A percentile compares a stretch with the other conserved stretches of the same genome.
These are phyloP conservation scores for Ardeotis arabs DNA, from an alignment of 2,113 vertebrate species.

Conservation along the genomic window DNA sequence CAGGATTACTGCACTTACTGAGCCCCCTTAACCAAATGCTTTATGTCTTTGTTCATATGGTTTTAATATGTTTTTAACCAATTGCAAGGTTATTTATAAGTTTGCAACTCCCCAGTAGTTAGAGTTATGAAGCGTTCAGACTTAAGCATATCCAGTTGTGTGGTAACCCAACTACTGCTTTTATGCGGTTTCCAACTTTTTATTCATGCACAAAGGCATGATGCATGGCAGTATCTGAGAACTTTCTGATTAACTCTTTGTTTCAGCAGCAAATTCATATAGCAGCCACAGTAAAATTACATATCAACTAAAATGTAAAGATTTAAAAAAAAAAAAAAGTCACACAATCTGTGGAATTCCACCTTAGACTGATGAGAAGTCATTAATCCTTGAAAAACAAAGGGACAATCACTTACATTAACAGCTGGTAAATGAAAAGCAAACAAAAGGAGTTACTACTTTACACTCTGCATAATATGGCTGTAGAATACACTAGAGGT, in stretches of 20 bases:
- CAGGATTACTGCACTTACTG: constrained; percentile 72
- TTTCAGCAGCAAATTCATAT: constrained; percentile 50
- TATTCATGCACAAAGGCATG: constrained; percentile 73
- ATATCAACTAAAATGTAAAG: not conserved
- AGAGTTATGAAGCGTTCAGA: constrained; percentile 90
- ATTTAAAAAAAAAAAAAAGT: not conserved
- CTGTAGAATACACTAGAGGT: constrained; percentile 15
- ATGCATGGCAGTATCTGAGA: constrained; percentile 70
- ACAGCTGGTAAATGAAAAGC: constrained; percentile 31
- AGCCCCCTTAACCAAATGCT: constrained; percentile 74
- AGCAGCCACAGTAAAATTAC: constrained; percentile 42
- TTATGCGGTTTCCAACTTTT: constrained; percentile 84
- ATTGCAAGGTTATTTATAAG: constrained; percentile 96
- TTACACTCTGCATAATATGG: not conserved
- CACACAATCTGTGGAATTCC: not conserved
- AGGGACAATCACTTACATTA: constrained; percentile 13
- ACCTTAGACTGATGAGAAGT: not conserved
- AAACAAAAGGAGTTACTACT: constrained; percentile 24
- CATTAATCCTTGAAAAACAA: not conserved
- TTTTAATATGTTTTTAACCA: constrained; percentile 92
- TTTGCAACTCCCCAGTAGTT: constrained; percentile 89
- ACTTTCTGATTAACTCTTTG: constrained; percentile 74
- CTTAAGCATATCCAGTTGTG: constrained; percentile 94
- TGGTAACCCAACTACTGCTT: constrained; percentile 84
- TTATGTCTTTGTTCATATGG: constrained; percentile 86